Base-by-base conservation (phyloP, 1,140 invertebrate species). In the Conus betulinus region DNA sequence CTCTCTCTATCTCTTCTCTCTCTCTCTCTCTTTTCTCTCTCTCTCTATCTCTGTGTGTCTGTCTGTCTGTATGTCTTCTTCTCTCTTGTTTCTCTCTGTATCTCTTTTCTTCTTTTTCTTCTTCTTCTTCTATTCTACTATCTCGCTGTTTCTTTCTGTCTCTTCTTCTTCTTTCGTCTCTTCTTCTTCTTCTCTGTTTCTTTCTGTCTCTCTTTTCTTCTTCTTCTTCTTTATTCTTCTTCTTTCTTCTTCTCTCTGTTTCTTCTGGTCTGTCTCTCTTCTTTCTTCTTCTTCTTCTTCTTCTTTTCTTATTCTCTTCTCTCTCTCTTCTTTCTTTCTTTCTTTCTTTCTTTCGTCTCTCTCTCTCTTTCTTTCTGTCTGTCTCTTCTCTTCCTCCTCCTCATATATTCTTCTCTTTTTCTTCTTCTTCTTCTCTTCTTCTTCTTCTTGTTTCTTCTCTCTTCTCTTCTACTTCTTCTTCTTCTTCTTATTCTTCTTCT, bases 141-240 rank as follows among this genome's bases (percentile, higher is more conserved):
- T n/a, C 7, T 23, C 67, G 7, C 13, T n/a, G 13, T 74, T 20
- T 74, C 13, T 74, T 20, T 74, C 13, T 74, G 20, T 74, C 13
- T 74, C 67, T 71, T 5, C 20, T 20, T 71, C 67, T 71, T 5
- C 20, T 20, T 71, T 5, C 20, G 7, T 71, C 7, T 71, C 67
- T 71, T 5, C 20, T 5, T 71, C 7, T 20, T 20, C 20, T 20
- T 71, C 67, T 71, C 67, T 71, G 7, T 71, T 20, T 71, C 67
- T 71, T 20, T 71, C 67, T 71, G 7, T 71, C 67, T 71, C 67
- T 71, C 67, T 71, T 79, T 79, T 79, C 78, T 52, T 79, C 78
- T 79, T 79, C 78, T 79, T 39, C 78, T 79, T 79, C 78, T 79
- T 79, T 25, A 39, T 79, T 25, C 20, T 79, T 25, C 25, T 11